These are phyloP conservation scores for Leptogaster cylindrica DNA, from an alignment of 2,888 invertebrate species.

Conservation along the genomic window DNA sequence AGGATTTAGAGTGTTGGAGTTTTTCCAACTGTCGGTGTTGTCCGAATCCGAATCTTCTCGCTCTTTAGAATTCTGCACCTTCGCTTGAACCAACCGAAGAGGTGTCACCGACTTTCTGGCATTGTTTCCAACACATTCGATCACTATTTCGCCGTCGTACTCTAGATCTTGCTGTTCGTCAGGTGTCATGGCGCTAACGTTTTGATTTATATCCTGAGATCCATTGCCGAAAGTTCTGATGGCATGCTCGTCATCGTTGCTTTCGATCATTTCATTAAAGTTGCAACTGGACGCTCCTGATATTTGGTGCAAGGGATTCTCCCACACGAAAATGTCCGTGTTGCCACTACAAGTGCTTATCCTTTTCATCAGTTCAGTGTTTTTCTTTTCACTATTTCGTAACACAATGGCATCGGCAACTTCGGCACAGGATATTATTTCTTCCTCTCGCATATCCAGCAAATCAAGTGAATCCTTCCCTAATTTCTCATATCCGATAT, in stretches of 20 bases:
- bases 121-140: constrained; percentile 55
- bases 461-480: constrained; percentile 60
- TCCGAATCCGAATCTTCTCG: constrained; percentile 64
- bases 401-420: constrained; percentile 56
- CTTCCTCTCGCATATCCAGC: constrained; percentile 58
- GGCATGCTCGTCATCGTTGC: constrained; percentile 39
- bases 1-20: constrained; percentile 41
- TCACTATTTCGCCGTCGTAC: constrained; percentile 69
- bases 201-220: constrained; percentile 10
- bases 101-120: constrained; percentile 74
- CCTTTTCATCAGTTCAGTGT: constrained; percentile 54
- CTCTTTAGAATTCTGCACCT: constrained; percentile 51
- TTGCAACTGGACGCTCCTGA: constrained; percentile 55
- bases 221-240: constrained; percentile 27
- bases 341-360: constrained; percentile 58
- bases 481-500: constrained; percentile 58
- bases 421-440: constrained; percentile 57
- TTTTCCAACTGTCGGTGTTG: constrained; percentile 53
- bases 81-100: constrained; percentile 65
- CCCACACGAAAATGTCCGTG: constrained; percentile 79
- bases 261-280: constrained; percentile 48
- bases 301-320: constrained; percentile 74
- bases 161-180: constrained; percentile 77
- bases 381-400: constrained; percentile 52
- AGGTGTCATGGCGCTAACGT: constrained; percentile 63